Percentiles rank a stretch among this genome's conserved stretches.
These are phyloP conservation scores for Strigamia maritima DNA, from an alignment of 2,888 invertebrate species.

Conservation along the genomic window DNA sequence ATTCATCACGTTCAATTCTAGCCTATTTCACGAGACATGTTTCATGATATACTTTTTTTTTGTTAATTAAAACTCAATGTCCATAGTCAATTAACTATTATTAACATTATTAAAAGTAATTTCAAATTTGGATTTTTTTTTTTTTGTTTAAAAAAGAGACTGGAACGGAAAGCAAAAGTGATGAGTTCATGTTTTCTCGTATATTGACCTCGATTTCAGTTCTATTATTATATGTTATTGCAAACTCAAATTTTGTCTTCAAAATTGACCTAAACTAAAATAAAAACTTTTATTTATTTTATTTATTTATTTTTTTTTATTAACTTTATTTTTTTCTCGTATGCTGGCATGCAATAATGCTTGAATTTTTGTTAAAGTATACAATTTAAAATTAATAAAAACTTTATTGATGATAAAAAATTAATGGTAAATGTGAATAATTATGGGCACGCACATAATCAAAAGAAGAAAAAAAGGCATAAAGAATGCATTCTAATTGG, in stretches of 20 bases:
- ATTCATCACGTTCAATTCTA: conserved; percentile 7
- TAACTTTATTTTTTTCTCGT: too few relatives aligned
- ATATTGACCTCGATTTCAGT: neutral
- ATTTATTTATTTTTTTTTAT: neutral
- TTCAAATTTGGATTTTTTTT: too few relatives aligned
- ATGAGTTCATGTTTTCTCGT: neutral
- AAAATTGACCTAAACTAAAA: neutral
- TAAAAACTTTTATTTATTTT: neutral
- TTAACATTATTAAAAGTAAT: too few relatives aligned
- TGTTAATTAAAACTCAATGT: neutral
- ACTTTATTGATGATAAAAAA: too few relatives aligned
- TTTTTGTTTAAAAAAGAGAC: neutral
- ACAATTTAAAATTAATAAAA: too few relatives aligned
- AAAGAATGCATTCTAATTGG: neutral
- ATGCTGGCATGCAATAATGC: too few relatives aligned
- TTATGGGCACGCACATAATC: too few relatives aligned
- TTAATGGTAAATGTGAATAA: too few relatives aligned
- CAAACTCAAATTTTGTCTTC: neutral
- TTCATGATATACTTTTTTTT: neutral
- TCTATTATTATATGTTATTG: neutral
- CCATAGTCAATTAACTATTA: neutral
- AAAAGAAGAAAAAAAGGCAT: neutral
- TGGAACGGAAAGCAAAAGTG: neutral
- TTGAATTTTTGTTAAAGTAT: too few relatives aligned
- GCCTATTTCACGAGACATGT: neutral